phyloP scores from a whole-genome alignment of 2,888 invertebrate species.

The Thymelicus acteon region DNA sequence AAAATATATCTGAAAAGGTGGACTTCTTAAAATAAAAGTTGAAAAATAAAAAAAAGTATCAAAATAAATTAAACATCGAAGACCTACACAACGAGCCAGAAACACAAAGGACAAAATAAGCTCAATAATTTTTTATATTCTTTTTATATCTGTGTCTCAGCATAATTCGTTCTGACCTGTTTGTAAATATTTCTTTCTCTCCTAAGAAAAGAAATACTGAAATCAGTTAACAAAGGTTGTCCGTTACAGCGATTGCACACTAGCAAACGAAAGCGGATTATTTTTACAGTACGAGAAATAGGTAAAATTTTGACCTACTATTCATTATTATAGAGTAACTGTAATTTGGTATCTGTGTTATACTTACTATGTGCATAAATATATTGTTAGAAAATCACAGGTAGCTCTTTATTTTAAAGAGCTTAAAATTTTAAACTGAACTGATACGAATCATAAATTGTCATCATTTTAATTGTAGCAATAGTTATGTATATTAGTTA shows the following conservation, averaged over 20 bases:
- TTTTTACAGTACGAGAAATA: not conserved
- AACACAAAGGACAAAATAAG: not conserved
- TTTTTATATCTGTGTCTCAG: not conserved
- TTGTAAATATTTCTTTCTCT: conserved; percentile 1
- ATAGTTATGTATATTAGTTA: no score
- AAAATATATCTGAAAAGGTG: no score
- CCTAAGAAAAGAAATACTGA: not conserved
- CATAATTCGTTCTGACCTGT: not conserved
- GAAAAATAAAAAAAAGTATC: not conserved
- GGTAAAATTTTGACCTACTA: no score
- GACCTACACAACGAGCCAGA: not conserved
- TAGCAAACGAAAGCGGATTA: not conserved
- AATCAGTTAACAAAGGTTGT: not conserved
- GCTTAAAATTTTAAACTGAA: no score
- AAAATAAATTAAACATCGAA: not conserved
- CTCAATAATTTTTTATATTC: not conserved
- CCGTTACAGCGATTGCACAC: not conserved
- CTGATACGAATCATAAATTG: no score
- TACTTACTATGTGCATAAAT: no score
- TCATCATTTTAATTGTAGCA: no score
- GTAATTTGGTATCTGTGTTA: no score
- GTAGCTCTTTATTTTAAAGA: no score
- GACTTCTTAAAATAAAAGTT: not conserved
- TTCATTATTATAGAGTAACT: no score
- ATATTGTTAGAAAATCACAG: no score